phyloP scores from a whole-genome alignment of 92 coral and sea anemone species.

The Parazoanthus atlanticus region DNA sequence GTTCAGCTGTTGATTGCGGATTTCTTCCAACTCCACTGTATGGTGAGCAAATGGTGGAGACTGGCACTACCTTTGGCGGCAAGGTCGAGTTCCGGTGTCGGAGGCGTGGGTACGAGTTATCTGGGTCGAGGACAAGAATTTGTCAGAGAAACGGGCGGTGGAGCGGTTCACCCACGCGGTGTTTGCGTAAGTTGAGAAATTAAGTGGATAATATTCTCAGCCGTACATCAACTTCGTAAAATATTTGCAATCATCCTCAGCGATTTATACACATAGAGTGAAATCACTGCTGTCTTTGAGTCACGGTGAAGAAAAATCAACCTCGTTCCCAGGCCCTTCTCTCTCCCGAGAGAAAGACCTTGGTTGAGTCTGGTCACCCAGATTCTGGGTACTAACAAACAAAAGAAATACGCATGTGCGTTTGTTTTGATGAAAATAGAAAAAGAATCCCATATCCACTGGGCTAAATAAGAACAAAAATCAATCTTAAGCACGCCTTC shows the following conservation, averaged over 20 bases:
- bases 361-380: too few relatives aligned
- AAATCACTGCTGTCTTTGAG: too few relatives aligned
- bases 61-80: slow-evolving; percentile 64
- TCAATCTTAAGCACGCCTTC: too few relatives aligned
- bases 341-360: too few relatives aligned
- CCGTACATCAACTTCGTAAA: neutral
- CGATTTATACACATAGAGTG: neutral
- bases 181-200: slow-evolving; percentile 64
- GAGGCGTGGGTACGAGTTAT: slow-evolving; percentile 61
- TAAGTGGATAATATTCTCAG: neutral
- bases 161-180: slow-evolving; percentile 67
- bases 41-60: slow-evolving; percentile 58
- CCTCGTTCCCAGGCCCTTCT: too few relatives aligned
- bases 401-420: too few relatives aligned
- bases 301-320: too few relatives aligned
- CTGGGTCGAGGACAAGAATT: slow-evolving; percentile 59
- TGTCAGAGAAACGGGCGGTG: slow-evolving; percentile 79
- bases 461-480: too few relatives aligned
- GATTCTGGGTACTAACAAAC: too few relatives aligned
- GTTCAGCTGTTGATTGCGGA: slow-evolving; percentile 75
- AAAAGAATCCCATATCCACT: too few relatives aligned
- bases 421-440: too few relatives aligned
- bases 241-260: neutral
- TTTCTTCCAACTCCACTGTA: slow-evolving; percentile 56
- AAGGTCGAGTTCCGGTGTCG: slow-evolving; percentile 65